These are phyloP conservation scores for Tetragonula clypearis DNA, from an alignment of 1,140 invertebrate genomes.

Conservation along the genomic window DNA sequence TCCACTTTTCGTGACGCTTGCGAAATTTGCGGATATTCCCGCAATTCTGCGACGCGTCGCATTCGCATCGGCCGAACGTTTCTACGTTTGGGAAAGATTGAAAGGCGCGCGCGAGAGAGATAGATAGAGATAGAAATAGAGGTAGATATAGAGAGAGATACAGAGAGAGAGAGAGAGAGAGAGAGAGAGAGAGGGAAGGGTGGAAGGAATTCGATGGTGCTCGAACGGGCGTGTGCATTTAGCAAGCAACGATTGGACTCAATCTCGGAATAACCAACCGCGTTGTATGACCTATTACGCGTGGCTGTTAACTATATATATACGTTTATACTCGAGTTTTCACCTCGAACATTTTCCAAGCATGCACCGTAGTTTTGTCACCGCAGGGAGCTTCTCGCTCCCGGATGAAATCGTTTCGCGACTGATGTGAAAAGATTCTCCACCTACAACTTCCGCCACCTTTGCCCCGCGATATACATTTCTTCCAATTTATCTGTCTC, in stretches of 20 bases:
- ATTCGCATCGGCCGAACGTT: too few relatives aligned
- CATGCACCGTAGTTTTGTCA: constrained; percentile 4
- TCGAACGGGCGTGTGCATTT: not conserved
- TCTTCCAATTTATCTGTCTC: constrained; percentile 54
- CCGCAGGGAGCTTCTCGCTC: constrained; percentile 12
- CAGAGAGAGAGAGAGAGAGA: too few relatives aligned
- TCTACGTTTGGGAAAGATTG: too few relatives aligned
- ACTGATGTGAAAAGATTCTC: constrained; percentile 35
- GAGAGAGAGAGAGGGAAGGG: not conserved
- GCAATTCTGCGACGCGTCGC: too few relatives aligned
- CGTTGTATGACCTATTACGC: not conserved
- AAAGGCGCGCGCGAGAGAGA: not conserved
- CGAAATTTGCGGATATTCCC: too few relatives aligned
- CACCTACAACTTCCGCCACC: not conserved
- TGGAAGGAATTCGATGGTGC: not conserved
- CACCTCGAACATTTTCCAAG: constrained; percentile 1
- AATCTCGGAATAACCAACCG: not conserved
- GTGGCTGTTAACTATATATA: not conserved
- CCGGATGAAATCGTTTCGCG: constrained; percentile 27
- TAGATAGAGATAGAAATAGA: not conserved
- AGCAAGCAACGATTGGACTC: not conserved
- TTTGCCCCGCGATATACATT: constrained; percentile 50
- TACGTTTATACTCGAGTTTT: constrained; percentile 6
- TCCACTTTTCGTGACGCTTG: too few relatives aligned
- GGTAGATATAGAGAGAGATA: too few relatives aligned